Conservation (phyloP, 2,888 invertebrate species). For the Epicampocera succincta region DNA sequence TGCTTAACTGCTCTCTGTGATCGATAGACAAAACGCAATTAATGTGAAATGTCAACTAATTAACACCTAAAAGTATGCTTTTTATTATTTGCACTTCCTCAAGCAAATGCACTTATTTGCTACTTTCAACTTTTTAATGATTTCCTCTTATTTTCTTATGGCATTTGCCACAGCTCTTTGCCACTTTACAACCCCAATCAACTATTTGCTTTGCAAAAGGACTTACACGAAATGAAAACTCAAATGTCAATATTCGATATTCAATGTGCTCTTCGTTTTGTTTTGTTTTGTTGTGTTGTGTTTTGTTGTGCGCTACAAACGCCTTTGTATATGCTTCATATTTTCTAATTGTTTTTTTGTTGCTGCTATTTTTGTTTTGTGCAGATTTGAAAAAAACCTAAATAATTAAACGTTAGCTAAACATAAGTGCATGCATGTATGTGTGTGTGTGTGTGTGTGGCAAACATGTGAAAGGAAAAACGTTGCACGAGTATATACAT, state of each 20-base stretch:
- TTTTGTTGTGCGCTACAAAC: constrained; percentile 44
- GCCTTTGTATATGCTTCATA: constrained; percentile 57
- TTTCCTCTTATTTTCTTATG: constrained; percentile 46
- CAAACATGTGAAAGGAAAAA: constrained; percentile 12
- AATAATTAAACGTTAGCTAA: constrained; percentile 78
- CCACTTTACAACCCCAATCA: constrained; percentile 55
- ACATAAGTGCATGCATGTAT: neutral
- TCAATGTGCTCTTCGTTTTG: constrained; percentile 36
- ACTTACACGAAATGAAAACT: constrained; percentile 35
- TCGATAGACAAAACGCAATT: constrained; percentile 72
- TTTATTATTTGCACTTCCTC: constrained; percentile 50
- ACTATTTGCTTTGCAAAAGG: constrained; percentile 56
- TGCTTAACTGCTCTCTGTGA: constrained; percentile 39
- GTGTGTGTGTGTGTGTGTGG: neutral
- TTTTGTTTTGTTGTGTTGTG: constrained; percentile 40
- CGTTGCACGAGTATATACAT: no score
- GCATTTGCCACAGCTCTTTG: constrained; percentile 52
- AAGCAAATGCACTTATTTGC: constrained; percentile 55
- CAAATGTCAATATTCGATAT: constrained; percentile 69
- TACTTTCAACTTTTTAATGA: constrained; percentile 34
- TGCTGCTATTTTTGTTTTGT: constrained; percentile 39
- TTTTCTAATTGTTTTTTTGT: constrained; percentile 51
- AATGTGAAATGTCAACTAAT: constrained; percentile 80
- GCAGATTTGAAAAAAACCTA: constrained; percentile 74
- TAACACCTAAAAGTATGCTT: constrained; percentile 74